Evolutionary conservation across 2,888 invertebrate species (phyloP).

Genomic region (Aphelenchoides bicaudatus): DNA sequence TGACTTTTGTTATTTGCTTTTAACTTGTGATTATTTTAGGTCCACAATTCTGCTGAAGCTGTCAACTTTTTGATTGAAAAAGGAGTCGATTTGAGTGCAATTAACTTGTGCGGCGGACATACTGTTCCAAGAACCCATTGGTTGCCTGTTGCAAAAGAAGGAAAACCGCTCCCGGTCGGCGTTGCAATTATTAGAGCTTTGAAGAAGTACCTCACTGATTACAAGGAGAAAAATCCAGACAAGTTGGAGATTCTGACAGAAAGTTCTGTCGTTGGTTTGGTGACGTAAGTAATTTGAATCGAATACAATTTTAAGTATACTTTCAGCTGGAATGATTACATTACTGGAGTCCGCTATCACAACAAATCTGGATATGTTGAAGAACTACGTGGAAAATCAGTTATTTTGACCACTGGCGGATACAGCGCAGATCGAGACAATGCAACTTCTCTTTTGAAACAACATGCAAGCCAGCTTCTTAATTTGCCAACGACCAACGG

Average conservation of each 20-base stretch:
- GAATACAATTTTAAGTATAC: background rate
- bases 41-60: conserved; percentile 42
- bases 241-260: conserved; percentile 24
- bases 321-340: background rate
- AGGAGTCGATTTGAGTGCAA: conserved; percentile 55
- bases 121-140: conserved; percentile 59
- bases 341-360: conserved; percentile 5
- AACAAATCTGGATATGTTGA: conserved; percentile 13
- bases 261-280: conserved; percentile 38
- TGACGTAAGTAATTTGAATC: conserved; percentile 33
- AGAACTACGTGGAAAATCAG: conserved; percentile 50
- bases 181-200: conserved; percentile 57
- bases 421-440: conserved; percentile 52
- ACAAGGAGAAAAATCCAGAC: conserved; percentile 40
- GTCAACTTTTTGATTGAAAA: conserved; percentile 44
- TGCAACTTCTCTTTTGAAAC: conserved; percentile 47
- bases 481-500: conserved; percentile 59
- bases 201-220: conserved; percentile 37
- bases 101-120: conserved; percentile 60
- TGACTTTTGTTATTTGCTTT: background rate
- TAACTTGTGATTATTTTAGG: conserved; percentile 24
- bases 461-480: conserved; percentile 45
- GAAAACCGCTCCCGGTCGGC: conserved; percentile 58
- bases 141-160: conserved; percentile 61
- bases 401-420: conserved; percentile 59